Evolutionary conservation across 2,797 vertebrate genomes (phyloP).

Genomic region (Sebastiscus albofasciatus): DNA sequence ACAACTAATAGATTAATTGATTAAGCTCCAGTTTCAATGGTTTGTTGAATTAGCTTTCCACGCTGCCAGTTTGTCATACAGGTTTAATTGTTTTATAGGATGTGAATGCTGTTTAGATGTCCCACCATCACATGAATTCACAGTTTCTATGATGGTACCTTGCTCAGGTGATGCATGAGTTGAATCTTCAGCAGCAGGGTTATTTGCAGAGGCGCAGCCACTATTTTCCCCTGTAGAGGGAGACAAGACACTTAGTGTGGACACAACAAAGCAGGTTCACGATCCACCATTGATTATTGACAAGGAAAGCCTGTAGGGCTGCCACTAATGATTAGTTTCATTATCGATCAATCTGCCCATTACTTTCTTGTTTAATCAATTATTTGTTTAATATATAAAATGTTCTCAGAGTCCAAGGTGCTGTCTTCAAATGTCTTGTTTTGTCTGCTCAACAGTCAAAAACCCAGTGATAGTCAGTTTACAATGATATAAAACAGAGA

Average conservation of each 20-base stretch:
- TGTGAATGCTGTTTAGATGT: not conserved
- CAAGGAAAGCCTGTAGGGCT: not conserved
- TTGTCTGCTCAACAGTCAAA: not conserved
- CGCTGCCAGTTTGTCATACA: not conserved
- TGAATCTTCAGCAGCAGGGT: conserved; percentile 77
- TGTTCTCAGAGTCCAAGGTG: not conserved
- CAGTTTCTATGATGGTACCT: conserved; percentile 69
- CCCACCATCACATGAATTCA: not conserved
- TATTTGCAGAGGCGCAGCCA: conserved; percentile 72
- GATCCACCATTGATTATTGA: not conserved
- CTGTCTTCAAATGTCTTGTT: not conserved
- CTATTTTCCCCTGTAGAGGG: conserved; percentile 82
- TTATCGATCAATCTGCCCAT: not conserved
- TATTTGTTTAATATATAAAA: not conserved
- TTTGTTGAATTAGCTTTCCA: not conserved
- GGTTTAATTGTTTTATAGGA: not conserved
- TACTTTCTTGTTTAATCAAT: not conserved
- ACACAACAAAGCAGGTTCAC: not conserved
- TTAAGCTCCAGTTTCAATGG: not conserved
- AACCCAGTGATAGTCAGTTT: not conserved
- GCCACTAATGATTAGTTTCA: not conserved
- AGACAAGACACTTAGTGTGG: conserved; percentile 48
- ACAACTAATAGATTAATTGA: no score
- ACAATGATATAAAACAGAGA: not conserved
- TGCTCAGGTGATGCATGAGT: conserved; percentile 80